phyloP scores from a whole-genome alignment of 2,888 invertebrate genomes.

The Cecidostiba fungosa region DNA sequence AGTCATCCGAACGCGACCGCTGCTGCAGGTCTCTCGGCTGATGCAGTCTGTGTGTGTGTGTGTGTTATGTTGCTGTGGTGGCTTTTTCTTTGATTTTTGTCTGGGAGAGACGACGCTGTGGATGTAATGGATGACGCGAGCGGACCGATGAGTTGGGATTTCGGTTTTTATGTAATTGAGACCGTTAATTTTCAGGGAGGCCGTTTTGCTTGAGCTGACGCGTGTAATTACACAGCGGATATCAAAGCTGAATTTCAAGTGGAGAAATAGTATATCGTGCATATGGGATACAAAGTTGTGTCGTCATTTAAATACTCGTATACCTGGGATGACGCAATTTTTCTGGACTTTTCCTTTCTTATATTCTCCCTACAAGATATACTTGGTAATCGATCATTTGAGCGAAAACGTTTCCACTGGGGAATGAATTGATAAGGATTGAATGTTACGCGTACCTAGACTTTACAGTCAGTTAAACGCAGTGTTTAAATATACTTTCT shows the following conservation, averaged over 20 bases:
- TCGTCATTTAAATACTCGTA: neutral
- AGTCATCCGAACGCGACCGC: slow-evolving; percentile 31
- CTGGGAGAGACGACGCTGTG: neutral
- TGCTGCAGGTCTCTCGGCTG: neutral
- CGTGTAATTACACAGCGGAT: neutral
- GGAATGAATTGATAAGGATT: no score
- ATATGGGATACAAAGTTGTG: neutral
- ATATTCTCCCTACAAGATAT: neutral
- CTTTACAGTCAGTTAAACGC: neutral
- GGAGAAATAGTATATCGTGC: neutral
- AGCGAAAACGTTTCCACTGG: neutral
- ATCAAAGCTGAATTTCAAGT: neutral
- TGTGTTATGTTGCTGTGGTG: neutral
- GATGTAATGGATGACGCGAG: slow-evolving; percentile 1
- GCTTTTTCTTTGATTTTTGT: neutral
- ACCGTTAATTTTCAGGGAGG: slow-evolving; percentile 17
- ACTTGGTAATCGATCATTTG: neutral
- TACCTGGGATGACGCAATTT: neutral
- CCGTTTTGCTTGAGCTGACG: neutral
- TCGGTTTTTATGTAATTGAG: slow-evolving; percentile 29
- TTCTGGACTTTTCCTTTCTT: neutral
- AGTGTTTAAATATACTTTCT: neutral
- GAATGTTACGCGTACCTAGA: neutral
- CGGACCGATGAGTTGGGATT: neutral
- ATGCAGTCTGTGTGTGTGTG: neutral